Conservation (phyloP, 2,113 vertebrate species). For the Argyrosomus japonicus region DNA sequence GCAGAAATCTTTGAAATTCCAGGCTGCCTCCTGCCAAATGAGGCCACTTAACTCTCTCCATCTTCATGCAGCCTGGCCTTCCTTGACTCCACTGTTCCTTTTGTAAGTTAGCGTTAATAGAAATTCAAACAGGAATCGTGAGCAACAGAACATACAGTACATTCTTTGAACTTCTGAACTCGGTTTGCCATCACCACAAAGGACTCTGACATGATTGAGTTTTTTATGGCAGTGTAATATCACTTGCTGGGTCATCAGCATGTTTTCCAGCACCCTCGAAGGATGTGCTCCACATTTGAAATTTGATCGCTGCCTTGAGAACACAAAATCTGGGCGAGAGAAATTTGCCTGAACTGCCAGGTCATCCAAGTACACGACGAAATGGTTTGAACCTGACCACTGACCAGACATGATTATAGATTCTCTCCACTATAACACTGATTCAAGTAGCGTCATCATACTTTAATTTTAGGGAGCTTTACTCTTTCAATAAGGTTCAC, state of each 20-base stretch:
- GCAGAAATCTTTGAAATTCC: slow-evolving; percentile 23
- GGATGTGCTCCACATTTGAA: slow-evolving; percentile 30
- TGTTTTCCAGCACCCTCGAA: slow-evolving; percentile 14
- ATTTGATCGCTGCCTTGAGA: not conserved
- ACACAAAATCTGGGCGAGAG: not conserved
- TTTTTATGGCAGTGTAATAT: slow-evolving; percentile 24
- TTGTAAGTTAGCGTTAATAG: not conserved
- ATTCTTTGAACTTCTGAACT: slow-evolving; percentile 32
- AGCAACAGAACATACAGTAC: not conserved
- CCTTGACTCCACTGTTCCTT: not conserved
- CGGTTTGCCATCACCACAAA: not conserved
- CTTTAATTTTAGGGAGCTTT: slow-evolving; percentile 8
- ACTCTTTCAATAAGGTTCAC: not conserved
- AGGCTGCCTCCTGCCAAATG: slow-evolving; percentile 14
- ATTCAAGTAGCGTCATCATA: not conserved
- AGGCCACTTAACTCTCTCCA: slow-evolving; percentile 13
- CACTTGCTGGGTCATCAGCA: slow-evolving; percentile 18
- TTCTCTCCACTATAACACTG: not conserved
- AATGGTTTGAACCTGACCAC: not conserved
- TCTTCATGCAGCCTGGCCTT: not conserved
- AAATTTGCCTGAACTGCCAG: not conserved
- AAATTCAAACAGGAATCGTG: not conserved
- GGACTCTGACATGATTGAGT: not conserved
- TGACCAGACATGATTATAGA: not conserved
- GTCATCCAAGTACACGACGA: not conserved